These are phyloP conservation scores for human DNA, from an alignment of 2,113 vertebrate genomes.

Conservation along the genomic window DNA sequence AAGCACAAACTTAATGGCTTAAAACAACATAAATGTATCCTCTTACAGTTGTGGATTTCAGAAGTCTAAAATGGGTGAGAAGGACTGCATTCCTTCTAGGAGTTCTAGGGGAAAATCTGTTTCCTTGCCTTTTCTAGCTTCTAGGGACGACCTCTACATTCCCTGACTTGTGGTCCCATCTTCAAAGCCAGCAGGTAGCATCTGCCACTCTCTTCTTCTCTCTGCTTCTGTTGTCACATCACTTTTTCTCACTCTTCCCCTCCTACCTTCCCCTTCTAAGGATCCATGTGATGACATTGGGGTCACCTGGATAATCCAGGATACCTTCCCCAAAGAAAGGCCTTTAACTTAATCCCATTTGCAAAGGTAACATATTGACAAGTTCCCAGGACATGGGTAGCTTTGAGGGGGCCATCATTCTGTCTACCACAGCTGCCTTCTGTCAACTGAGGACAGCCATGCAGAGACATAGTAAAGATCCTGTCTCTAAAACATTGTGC, in stretches of 20 bases:
- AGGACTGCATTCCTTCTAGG: background rate
- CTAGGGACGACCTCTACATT: background rate
- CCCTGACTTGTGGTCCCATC: background rate
- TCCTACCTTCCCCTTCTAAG: background rate
- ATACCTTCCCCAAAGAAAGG: background rate
- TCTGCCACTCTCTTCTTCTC: background rate
- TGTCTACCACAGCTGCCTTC: background rate
- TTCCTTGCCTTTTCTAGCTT: background rate
- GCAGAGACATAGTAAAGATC: background rate
- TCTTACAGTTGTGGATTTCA: background rate
- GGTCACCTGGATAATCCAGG: background rate
- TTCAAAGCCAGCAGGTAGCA: background rate
- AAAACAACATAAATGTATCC: background rate
- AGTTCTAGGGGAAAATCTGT: background rate
- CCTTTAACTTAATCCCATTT: background rate
- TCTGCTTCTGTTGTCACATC: fast-evolving
- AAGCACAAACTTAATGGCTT: background rate
- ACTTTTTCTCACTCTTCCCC: background rate
- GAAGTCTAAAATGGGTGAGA: background rate
- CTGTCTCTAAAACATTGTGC: background rate
- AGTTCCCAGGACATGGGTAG: background rate
- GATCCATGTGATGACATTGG: background rate
- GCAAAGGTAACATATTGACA: background rate
- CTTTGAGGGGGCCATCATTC: background rate
- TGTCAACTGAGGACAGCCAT: background rate